These are phyloP conservation scores for Phalacrocorax aristotelis DNA, from an alignment of 2,113 vertebrate species.

Conservation along the genomic window DNA sequence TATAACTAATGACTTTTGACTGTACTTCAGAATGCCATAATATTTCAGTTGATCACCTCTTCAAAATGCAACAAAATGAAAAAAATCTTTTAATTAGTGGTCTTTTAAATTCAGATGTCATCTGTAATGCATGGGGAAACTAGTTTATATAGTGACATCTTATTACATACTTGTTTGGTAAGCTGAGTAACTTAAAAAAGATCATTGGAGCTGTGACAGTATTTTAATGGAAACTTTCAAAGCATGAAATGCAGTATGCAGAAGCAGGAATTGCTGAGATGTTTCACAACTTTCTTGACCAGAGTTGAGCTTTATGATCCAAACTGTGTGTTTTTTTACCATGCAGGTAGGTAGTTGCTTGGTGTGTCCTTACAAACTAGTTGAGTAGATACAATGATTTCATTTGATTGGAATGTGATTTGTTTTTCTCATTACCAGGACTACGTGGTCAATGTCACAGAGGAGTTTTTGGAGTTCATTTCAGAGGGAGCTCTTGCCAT, in stretches of 20 bases:
- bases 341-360: background rate
- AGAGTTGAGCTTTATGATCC: background rate
- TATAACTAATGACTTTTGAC: background rate
- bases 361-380: background rate
- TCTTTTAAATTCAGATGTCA: background rate
- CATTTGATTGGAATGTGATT: background rate
- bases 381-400: background rate
- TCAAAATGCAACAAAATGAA: background rate
- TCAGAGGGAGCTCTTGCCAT: constrained; percentile 94
- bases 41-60: background rate
- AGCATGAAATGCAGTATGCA: background rate
- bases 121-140: background rate
- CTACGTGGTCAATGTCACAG: constrained; percentile 88
- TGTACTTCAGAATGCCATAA: background rate
- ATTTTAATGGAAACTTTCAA: background rate
- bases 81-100: background rate
- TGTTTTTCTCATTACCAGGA: constrained; percentile 76
- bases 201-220: background rate
- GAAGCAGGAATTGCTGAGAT: background rate
- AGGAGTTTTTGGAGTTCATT: constrained; percentile 98
- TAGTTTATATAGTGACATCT: background rate
- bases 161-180: background rate
- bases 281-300: background rate
- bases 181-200: background rate
- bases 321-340: background rate